These are phyloP conservation scores for Bradypodion ventrale DNA, from an alignment of 2,797 vertebrate species.

Conservation along the genomic window DNA sequence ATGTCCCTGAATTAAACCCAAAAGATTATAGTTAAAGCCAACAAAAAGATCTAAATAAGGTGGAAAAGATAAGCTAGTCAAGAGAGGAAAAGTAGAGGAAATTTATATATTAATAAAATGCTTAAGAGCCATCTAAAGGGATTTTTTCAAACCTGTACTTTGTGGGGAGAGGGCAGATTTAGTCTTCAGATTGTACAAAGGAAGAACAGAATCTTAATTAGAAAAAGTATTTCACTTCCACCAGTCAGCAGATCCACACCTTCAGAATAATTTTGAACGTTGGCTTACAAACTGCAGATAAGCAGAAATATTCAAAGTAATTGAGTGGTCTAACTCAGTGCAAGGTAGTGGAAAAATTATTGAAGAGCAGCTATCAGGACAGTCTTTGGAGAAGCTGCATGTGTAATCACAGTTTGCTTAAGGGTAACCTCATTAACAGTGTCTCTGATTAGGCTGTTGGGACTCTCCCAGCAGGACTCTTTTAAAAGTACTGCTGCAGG, in stretches of 20 bases:
- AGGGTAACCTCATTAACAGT: conserved; percentile 38
- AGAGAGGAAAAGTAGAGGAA: background rate
- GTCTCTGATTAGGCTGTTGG: conserved; percentile 47
- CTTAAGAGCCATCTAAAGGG: background rate
- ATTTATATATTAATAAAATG: background rate
- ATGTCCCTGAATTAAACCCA: no score
- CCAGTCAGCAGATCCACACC: conserved; percentile 46
- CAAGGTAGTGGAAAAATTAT: conserved; percentile 53
- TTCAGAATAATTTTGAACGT: conserved; percentile 46
- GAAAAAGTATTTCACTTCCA: conserved; percentile 41
- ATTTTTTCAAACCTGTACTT: background rate
- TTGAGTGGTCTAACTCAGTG: conserved; percentile 62
- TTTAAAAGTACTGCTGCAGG: conserved; percentile 46
- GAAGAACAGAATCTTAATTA: conserved; percentile 36
- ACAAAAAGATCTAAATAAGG: background rate
- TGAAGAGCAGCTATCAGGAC: conserved; percentile 53
- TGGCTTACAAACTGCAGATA: conserved; percentile 53
- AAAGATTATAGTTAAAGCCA: background rate
- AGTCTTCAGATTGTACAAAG: background rate
- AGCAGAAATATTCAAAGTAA: conserved; percentile 58
- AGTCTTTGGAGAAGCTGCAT: conserved; percentile 51
- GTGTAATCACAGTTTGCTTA: conserved; percentile 40
- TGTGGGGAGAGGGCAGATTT: background rate
- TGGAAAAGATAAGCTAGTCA: no score
- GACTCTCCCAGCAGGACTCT: conserved; percentile 49